Conservation (phyloP, 2,888 invertebrate genomes). For the Tuberolachnus salignus region DNA sequence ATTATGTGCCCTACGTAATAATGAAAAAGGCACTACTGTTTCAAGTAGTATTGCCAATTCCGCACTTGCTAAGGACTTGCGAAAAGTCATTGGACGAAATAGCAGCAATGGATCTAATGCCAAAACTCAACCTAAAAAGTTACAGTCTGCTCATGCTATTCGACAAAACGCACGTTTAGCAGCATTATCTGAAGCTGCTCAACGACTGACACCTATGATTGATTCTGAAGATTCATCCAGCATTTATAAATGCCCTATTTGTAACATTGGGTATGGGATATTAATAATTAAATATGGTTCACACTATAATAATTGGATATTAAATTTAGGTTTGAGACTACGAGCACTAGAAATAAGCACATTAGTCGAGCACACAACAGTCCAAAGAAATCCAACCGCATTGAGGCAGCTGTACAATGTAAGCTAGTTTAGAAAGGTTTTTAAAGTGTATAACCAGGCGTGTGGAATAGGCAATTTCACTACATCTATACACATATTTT, state of each 20-base stretch:
- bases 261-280: constrained; percentile 50
- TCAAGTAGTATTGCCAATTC: constrained; percentile 52
- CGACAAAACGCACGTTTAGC: constrained; percentile 46
- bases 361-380: constrained; percentile 50
- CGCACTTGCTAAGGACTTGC: constrained; percentile 47
- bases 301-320: neutral
- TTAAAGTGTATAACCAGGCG: constrained; percentile 27
- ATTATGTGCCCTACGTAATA: constrained; percentile 58
- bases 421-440: neutral
- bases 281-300: neutral
- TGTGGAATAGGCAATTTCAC: constrained; percentile 41
- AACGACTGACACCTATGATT: constrained; percentile 42
- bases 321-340: constrained; percentile 49
- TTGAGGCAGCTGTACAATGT: constrained; percentile 24
- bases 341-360: constrained; percentile 51
- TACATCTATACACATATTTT: constrained; percentile 22
- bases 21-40: constrained; percentile 44
- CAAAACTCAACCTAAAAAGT: constrained; percentile 37
- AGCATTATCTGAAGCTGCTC: constrained; percentile 48
- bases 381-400: constrained; percentile 45
- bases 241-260: constrained; percentile 54
- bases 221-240: constrained; percentile 29
- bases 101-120: constrained; percentile 22
- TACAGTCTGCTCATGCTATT: constrained; percentile 41
- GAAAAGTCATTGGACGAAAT: constrained; percentile 51